Conservation (phyloP, 92 coral and sea anemone genomes). For the Porites lobata region DNA sequence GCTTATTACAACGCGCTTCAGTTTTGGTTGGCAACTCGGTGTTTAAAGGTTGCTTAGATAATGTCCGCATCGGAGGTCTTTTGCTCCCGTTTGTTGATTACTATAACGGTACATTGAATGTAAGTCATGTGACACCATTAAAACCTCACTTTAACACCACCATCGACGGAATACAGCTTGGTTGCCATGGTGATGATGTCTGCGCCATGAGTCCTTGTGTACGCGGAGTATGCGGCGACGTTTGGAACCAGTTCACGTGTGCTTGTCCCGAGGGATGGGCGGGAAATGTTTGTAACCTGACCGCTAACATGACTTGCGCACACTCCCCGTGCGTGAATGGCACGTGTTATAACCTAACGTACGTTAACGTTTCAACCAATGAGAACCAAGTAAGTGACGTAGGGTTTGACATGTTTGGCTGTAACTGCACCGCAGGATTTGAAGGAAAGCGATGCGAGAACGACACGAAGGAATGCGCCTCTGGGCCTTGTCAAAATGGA, state of each 20-base stretch:
- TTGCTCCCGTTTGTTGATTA: conserved; percentile 86
- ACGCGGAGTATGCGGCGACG: conserved; percentile 83
- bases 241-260: conserved; percentile 88
- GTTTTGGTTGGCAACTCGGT: conserved; percentile 58
- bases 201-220: conserved; percentile 79
- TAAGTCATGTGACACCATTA: conserved; percentile 79
- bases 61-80: conserved; percentile 85
- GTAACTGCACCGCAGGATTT: conserved; percentile 81
- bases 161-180: conserved; percentile 48
- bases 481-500: conserved; percentile 84
- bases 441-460: conserved; percentile 82
- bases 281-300: conserved; percentile 79
- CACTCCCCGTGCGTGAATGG: conserved; percentile 85
- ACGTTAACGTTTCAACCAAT: conserved; percentile 61
- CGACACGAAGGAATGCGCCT: conserved; percentile 82
- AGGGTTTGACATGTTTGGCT: conserved; percentile 76
- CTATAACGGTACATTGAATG: conserved; percentile 76
- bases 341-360: conserved; percentile 74
- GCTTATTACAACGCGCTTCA: conserved; percentile 46
- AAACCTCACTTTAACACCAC: conserved; percentile 79
- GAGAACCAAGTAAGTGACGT: conserved; percentile 77
- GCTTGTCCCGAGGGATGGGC: conserved; percentile 85
- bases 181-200: conserved; percentile 90
- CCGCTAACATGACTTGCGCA: conserved; percentile 93
- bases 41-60: conserved; percentile 89